Percentiles rank a stretch among this genome's conserved stretches.
Conservation (phyloP, 2,113 vertebrate species). For the Urocynchramus pylzowi region DNA sequence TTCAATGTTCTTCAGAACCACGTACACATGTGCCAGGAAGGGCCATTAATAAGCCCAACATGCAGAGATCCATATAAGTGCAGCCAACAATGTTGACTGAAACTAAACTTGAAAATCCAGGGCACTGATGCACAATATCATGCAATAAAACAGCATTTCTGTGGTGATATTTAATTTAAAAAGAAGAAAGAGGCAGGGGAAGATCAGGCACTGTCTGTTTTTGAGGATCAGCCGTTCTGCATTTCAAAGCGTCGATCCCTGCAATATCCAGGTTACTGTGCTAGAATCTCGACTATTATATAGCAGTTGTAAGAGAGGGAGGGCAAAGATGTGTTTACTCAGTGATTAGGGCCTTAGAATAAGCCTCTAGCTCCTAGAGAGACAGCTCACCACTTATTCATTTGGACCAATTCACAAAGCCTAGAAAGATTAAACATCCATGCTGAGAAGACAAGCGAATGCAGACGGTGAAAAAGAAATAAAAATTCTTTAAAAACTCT, state of each 20-base stretch:
- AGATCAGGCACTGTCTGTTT: constrained; percentile 83
- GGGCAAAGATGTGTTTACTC: constrained; percentile 99
- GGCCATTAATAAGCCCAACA: constrained; percentile 77
- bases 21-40: constrained; percentile 68
- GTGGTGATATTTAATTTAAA: constrained; percentile 83
- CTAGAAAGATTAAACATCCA: constrained; percentile 99
- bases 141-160: constrained; percentile 82
- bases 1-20: constrained; percentile 74
- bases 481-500: constrained; percentile 91
- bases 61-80: constrained; percentile 74
- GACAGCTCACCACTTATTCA: constrained; percentile 98
- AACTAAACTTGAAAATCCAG: constrained; percentile 82
- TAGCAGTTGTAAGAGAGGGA: constrained; percentile 89
- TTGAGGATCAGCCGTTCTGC: constrained; percentile 81
- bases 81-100: constrained; percentile 76
- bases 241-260: constrained; percentile 84
- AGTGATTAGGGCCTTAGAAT: constrained; percentile 99
- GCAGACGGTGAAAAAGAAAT: constrained; percentile 90
- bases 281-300: constrained; percentile 91
- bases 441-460: constrained; percentile 99
- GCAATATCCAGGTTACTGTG: constrained; percentile 90
- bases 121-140: constrained; percentile 81
- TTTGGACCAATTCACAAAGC: constrained; percentile 94
- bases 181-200: constrained; percentile 79
- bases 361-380: constrained; percentile 97